A percentile compares a stretch with the other conserved stretches of the same genome.
Conservation (phyloP, 2,888 invertebrate genomes). For the Deilephila elpenor region DNA sequence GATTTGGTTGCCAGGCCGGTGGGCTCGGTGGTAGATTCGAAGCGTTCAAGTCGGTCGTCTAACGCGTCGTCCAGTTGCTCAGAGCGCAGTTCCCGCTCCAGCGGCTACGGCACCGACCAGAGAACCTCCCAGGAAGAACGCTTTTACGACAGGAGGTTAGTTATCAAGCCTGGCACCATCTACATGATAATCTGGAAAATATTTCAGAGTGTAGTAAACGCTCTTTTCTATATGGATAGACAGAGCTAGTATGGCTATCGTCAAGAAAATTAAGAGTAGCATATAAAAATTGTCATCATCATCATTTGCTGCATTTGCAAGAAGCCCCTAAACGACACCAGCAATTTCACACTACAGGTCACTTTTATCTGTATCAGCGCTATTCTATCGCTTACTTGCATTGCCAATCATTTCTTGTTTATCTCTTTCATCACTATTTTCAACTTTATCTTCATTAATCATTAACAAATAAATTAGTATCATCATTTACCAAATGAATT, state of each 20-base stretch:
- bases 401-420: neutral
- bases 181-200: neutral
- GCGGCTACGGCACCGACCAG: slow-evolving; percentile 76
- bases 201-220: no score
- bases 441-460: neutral
- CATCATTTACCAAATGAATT: neutral
- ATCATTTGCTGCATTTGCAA: no score
- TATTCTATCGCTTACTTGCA: neutral
- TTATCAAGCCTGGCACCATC: neutral
- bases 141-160: slow-evolving; percentile 73
- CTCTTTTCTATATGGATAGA: no score
- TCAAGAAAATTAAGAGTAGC: no score
- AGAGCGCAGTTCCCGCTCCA: slow-evolving; percentile 76
- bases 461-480: no score
- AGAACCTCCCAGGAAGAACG: slow-evolving; percentile 67
- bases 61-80: slow-evolving; percentile 78
- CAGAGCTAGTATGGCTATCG: no score
- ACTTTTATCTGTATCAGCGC: neutral
- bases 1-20: slow-evolving; percentile 46
- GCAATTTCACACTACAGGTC: neutral
- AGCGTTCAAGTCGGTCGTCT: slow-evolving; percentile 76
- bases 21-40: slow-evolving; percentile 59
- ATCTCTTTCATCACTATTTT: neutral
- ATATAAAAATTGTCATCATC: no score
- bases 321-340: no score